These are phyloP conservation scores for Zeugodacus cucurbitae DNA, from an alignment of 1,140 invertebrate species.

Conservation along the genomic window DNA sequence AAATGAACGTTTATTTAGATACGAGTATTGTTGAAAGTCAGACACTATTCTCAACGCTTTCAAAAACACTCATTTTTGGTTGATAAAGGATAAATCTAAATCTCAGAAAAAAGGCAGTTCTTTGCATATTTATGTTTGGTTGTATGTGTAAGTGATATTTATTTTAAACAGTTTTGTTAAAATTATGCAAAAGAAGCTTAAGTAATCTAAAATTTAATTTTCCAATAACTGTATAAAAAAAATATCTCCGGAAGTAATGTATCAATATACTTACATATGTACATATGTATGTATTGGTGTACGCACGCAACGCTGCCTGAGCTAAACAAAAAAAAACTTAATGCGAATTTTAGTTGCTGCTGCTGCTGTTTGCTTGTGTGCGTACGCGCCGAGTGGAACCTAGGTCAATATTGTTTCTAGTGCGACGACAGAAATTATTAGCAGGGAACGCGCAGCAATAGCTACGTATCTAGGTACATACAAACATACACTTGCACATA, in stretches of 20 bases:
- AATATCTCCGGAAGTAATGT: not conserved
- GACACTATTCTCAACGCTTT: too few species aligned
- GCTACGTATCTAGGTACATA: not conserved
- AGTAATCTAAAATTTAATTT: too few species aligned
- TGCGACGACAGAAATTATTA: constrained; percentile 48
- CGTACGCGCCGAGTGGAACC: constrained; percentile 48
- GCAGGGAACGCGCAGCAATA: not conserved
- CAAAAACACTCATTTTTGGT: too few species aligned
- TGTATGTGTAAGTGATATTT: too few species aligned
- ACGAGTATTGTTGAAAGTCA: too few species aligned
- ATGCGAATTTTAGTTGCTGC: not conserved
- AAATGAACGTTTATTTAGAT: too few species aligned
- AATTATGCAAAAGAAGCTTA: too few species aligned
- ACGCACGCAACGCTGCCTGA: not conserved
- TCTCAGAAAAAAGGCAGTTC: too few species aligned
- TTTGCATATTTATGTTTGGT: too few species aligned
- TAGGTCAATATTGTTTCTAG: constrained; percentile 66
- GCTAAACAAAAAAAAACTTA: not conserved
- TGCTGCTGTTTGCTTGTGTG: not conserved
- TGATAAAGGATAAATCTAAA: too few species aligned
- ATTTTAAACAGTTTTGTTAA: too few species aligned
- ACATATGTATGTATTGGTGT: not conserved
- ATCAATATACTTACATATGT: not conserved
- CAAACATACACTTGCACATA: not conserved
- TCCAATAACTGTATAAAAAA: too few species aligned